Percentiles rank a stretch among this genome's conserved stretches.
Conservation (phyloP, 1,140 invertebrate genomes). For the Pollicipes pollicipes region DNA sequence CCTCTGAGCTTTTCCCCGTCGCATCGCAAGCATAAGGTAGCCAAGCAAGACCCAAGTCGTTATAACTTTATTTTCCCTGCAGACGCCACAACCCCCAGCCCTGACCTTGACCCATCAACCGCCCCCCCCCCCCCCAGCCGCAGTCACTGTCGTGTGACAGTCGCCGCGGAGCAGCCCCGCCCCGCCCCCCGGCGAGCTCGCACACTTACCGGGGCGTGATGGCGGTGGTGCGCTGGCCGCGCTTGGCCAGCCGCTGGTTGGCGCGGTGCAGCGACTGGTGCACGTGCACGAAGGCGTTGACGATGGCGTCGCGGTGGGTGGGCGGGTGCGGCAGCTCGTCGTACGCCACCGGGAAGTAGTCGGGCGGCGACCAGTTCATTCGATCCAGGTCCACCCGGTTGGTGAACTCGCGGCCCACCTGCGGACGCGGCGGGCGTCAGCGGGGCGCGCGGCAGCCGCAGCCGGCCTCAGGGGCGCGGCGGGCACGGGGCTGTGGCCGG, state of each 20-base stretch:
- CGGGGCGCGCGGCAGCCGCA: too few species aligned
- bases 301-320: constrained; percentile 78
- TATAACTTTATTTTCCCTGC: too few species aligned
- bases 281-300: constrained; percentile 95
- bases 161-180: neutral
- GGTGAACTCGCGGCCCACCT: constrained; percentile 70
- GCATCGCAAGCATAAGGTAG: too few species aligned
- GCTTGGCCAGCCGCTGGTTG: constrained; percentile 68
- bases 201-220: constrained; percentile 60
- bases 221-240: constrained; percentile 85
- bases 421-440: too few species aligned
- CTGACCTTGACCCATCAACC: too few species aligned
- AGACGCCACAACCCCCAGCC: too few species aligned
- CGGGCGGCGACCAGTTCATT: constrained; percentile 61
- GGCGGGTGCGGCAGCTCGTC: constrained; percentile 53
- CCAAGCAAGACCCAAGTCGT: too few species aligned
- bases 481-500: too few species aligned
- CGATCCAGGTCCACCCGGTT: constrained; percentile 62
- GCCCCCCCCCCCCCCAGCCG: too few species aligned
- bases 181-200: neutral
- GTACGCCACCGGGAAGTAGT: constrained; percentile 72
- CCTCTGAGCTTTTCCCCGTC: too few species aligned
- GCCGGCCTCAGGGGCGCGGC: too few species aligned
- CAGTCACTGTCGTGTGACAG: too few species aligned
- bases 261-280: constrained; percentile 93